Evolutionary conservation across 2,888 invertebrate species (phyloP), one percentile per base, ranked within the genome.

Genomic region (Hirtodrosophila duncani): DNA sequence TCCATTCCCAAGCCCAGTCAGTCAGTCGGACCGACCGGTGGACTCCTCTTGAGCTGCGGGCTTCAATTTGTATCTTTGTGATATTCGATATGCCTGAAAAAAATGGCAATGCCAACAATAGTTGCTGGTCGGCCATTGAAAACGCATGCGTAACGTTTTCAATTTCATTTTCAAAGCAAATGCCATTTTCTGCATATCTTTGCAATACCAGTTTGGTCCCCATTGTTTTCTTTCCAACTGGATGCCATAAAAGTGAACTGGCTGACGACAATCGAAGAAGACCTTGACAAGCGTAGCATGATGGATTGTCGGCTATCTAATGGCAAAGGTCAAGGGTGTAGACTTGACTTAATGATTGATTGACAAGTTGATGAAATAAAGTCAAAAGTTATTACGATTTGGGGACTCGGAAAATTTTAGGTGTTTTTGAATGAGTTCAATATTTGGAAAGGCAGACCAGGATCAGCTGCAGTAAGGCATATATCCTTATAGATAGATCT

Each of bases 121-220:
- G 7, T 24, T 8, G 27, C 11, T 43, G 43, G 46, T 46, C 50
- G 52, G 52, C 42, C 45, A 27, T 41, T 42, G 60, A 46, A 64
- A 67, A 74, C 72, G 72, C 65, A 77, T 81, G 74, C 78, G 71
- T 68, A 68, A 67, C 70, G 72, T 72, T 80, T 79, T 79, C 74
- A 70, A 81, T 79, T 82, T 77, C 82, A 74, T 56, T 67, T 71
- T 27, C 34, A 50, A 56, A 37, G 26, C 13, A 26, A 33, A 37
- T 31, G 34, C 5, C 18, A 27, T 3, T 27, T 17, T 10, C 3
- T 30, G 4, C 53, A n/a, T 48, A 21, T 27, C 6, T 26, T 10
- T 36, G 6, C 10, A 14, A 6, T 8, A 10, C 7, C 23, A 31
- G 27, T 20, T 39, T 30, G 10, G 7, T 13, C 3, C 6, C n/a